Evolutionary conservation across 2,888 invertebrate genomes (phyloP), one percentile per base, ranked within the genome.

Genomic region (Apodemia hepburni): DNA sequence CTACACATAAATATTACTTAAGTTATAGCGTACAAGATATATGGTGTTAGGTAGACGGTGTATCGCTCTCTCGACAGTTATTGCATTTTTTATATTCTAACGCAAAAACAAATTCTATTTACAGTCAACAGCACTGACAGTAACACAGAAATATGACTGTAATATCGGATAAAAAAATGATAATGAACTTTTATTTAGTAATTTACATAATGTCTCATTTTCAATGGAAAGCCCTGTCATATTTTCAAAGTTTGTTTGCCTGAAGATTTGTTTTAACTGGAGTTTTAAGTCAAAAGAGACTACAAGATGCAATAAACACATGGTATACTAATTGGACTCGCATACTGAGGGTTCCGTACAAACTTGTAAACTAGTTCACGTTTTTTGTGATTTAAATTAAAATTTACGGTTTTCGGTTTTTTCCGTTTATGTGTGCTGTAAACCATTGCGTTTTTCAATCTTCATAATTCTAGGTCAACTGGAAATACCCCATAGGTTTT

Each of bases 51-150:
- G 54, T 15, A 54, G 54, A 27, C 54, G 51, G 18, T 15, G 27
- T 54, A 54, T 54, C 15, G 54, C 15, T 12, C 54, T 54, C 27
- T 9, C 7, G 54, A 54, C 54, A 54, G 54, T 54, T 54, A 54
- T 86, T 83, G 78, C 80, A 72, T 74, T 79, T 80, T 84, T 83
- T 84, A 84, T 80, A 79, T 75, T 75, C 76, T 75, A 84, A 81
- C 77, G 81, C 80, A 68, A 74, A 70, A 73, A 73, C 68, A 80
- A 80, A 82, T 81, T 84, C 79, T 80, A 80, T 84, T 84, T 82
- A 79, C 78, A 73, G 73, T 73, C 70, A 74, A 75, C 79, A 73
- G 71, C 77, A 79, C 78, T 78, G 78, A 78, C 77, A 77, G 75
- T 74, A 74, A 79, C 73, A 75, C 73, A 68, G 74, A 79, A 79